Evolutionary conservation across 2,888 invertebrate species (phyloP), one percentile per base, ranked within the genome.

Genomic region (Girardia tigrina): DNA sequence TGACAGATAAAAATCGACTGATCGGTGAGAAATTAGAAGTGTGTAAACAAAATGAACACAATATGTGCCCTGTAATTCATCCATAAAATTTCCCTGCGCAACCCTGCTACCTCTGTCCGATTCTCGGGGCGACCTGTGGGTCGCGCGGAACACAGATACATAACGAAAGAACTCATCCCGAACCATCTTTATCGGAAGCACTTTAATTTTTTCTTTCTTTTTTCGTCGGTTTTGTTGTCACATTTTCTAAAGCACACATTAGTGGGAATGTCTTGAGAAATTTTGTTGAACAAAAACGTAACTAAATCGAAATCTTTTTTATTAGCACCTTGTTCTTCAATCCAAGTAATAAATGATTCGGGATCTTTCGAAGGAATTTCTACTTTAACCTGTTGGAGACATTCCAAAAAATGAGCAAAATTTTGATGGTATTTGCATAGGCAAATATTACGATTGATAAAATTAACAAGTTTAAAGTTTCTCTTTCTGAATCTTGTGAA

Each of bases 371-470:
- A 72, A 6, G 23, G n/a, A 70, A 78, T 28, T 1, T 76, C 75
- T 0, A 78, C 16, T 0, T 78, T 78, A 26, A 29, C 12, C 28
- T 76, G 78, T 56, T 76, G 70, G 27, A 78, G 29, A 8, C 74
- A 72, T 26, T 77, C 73, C 0, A 77, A 56, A 28, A 77, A 77
- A 12, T 78, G 26, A 0, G 78, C 78, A 73, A 79, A 76, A 28
- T 78, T 79, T 70, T 79, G 78, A 28, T 79, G 78, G 6, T 76
- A 69, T 0, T 76, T 71, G 42, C 79, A 78, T 0, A 29, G 78
- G 70, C 79, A 79, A 0, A 76, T 69, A 36, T 75, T 74, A 71
- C 78, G 76, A 77, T 78, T 72, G 1, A 56, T 28, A 4, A 78
- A 76, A 4, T 73, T 75, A 16, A 78, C 76, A 12, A 76, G 23